These are phyloP conservation scores for Meriones psammophilus DNA, from an alignment of 2,797 vertebrate genomes.

Conservation along the genomic window DNA sequence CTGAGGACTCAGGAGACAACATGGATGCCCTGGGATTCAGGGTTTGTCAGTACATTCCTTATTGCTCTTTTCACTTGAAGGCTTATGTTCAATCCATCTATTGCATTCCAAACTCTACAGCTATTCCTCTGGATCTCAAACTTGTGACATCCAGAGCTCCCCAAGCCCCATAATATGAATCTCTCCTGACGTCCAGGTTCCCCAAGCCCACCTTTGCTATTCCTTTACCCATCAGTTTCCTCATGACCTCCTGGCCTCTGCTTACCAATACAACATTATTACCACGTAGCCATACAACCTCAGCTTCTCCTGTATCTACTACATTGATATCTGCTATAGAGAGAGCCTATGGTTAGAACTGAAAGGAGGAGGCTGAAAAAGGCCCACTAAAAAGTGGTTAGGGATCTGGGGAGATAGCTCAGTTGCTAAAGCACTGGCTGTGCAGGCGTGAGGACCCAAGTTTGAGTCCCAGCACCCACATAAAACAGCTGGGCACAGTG, in stretches of 20 bases:
- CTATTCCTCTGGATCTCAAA: neutral
- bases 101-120: neutral
- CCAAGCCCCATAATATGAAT: neutral
- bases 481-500: neutral
- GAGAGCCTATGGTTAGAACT: neutral
- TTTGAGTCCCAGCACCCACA: neutral
- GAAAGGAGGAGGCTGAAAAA: neutral
- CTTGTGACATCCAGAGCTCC: neutral
- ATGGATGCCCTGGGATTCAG: neutral
- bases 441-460: neutral
- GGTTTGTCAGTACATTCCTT: neutral
- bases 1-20: neutral
- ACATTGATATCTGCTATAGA: neutral
- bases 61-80: neutral
- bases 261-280: neutral
- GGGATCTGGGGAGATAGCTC: too few relatives aligned
- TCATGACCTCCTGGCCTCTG: neutral
- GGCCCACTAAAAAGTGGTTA: neutral
- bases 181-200: neutral
- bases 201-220: neutral
- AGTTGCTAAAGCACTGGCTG: too few relatives aligned
- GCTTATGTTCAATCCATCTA: neutral
- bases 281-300: neutral
- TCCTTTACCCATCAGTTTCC: neutral
- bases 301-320: neutral